Percentiles rank a stretch among this genome's conserved stretches.
phyloP scores from a whole-genome alignment of 2,797 vertebrate species.

The Cynodonichthys magdalenae region DNA sequence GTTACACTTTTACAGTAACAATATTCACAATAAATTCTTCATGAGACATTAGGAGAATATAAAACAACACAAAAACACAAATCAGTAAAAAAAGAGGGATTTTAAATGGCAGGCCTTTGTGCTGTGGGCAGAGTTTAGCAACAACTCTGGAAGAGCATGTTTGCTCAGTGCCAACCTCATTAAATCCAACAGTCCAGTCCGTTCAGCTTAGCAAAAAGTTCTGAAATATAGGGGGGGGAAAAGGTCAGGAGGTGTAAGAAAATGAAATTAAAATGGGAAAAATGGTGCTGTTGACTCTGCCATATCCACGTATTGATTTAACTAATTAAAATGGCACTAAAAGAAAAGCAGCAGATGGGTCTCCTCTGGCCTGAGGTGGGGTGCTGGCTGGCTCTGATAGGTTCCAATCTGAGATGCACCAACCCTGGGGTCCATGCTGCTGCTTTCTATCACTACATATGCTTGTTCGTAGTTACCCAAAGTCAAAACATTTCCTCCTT shows the following conservation, averaged over 20 bases:
- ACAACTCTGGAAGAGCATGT: conserved; percentile 69
- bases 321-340: conserved; percentile 82
- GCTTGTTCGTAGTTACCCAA: conserved; percentile 56
- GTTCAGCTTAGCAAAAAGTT: conserved; percentile 62
- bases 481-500: conserved; percentile 56
- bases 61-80: conserved; percentile 70
- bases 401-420: conserved; percentile 69
- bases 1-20: conserved; percentile 52
- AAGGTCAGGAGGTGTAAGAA: conserved; percentile 75
- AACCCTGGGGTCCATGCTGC: conserved; percentile 65
- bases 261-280: conserved; percentile 77
- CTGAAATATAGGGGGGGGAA: conserved; percentile 68
- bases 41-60: conserved; percentile 77
- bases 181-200: conserved; percentile 70
- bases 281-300: conserved; percentile 60
- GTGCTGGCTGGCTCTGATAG: conserved; percentile 68
- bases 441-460: conserved; percentile 53
- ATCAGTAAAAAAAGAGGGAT: conserved; percentile 67
- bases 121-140: conserved; percentile 54
- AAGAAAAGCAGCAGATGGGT: conserved; percentile 75
- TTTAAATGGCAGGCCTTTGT: conserved; percentile 73
- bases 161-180: conserved; percentile 78
- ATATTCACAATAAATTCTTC: conserved; percentile 71
- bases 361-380: conserved; percentile 74
- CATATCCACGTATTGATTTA: conserved; percentile 75